Evolutionary conservation across 2,888 invertebrate species (phyloP), one percentile per base, ranked within the genome.

Genomic region (Clusia tigrina): DNA sequence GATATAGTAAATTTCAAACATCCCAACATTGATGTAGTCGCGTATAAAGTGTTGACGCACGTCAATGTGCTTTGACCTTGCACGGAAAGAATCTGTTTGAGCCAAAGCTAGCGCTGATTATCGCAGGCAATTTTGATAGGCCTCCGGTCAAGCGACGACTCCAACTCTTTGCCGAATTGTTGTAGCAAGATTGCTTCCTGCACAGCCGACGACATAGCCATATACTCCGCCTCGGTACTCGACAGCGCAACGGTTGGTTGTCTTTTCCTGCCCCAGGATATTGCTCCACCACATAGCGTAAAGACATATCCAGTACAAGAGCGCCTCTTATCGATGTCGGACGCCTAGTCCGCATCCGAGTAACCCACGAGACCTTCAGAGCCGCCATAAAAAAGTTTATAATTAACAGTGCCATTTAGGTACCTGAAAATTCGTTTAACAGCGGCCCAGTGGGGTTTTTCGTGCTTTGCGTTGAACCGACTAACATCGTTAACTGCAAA

Each of bases 401-500:
- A 42, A 26, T 60, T 55, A n/a, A 52, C 10, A n/a, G 61, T 48
- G 18, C 57, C 61, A 15, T 51, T 55, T 38, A 66, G 20, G 57
- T 67, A 64, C 24, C 64, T 56, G 20, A 66, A 61, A 38, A 69
- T 70, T 48, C 60, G 53, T 65, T 72, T 70, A 1, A 66, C 64
- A 18, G 68, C 63, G 51, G n/a, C 54, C 68, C 67, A 73, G 48
- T 71, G 70, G 1, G 67, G 42, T n/a, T 65, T 56, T 12, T 59
- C 64, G 23, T 60, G 64, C 51, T 65, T 64, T n/a, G 62, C 54
- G 32, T 68, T 69, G 24, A 64, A 71, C 38, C 66, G 58, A 55
- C 71, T 71, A 2, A 69, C 60, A 23, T 48, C 51, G 46, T 62
- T 68, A 2, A 69, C 68, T n/a, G 68, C 68, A 58, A 63, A 70